Conservation (phyloP, 2,113 vertebrate genomes). For the Oncorhynchus mykiss region DNA sequence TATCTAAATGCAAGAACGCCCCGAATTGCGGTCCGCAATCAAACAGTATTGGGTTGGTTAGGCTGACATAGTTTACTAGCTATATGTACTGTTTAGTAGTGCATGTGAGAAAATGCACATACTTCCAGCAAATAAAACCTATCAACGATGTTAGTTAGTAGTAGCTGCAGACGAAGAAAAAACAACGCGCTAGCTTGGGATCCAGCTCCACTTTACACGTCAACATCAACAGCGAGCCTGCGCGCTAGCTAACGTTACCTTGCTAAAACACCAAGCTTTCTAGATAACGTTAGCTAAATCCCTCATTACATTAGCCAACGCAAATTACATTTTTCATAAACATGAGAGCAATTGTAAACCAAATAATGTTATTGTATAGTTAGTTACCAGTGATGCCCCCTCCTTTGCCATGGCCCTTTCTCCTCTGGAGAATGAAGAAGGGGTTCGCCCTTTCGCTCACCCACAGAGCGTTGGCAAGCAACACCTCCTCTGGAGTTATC, state of each 20-base stretch:
- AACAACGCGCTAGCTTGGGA: background rate
- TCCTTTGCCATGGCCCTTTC: conserved; percentile 90
- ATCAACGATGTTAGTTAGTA: background rate
- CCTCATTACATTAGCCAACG: background rate
- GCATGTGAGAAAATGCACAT: too few species aligned
- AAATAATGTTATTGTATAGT: conserved; percentile 16
- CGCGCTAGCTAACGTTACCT: background rate
- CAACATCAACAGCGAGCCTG: background rate
- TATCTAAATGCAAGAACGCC: too few species aligned
- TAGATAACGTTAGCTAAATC: background rate
- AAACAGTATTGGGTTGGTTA: too few species aligned
- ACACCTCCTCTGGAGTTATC: conserved; percentile 90
- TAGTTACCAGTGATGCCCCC: conserved; percentile 88
- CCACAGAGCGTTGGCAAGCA: conserved; percentile 91
- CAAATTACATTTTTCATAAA: too few species aligned
- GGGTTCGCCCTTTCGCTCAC: conserved; percentile 94
- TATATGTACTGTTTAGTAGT: too few species aligned
- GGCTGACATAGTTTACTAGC: too few species aligned
- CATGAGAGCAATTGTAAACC: background rate
- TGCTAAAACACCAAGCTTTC: background rate
- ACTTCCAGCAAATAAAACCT: background rate
- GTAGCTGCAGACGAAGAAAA: background rate
- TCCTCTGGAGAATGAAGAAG: conserved; percentile 92
- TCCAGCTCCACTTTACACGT: background rate
- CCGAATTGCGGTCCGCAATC: too few species aligned